phyloP scores from a whole-genome alignment of 2,888 invertebrate species.

The Serripes groenlandicus region DNA sequence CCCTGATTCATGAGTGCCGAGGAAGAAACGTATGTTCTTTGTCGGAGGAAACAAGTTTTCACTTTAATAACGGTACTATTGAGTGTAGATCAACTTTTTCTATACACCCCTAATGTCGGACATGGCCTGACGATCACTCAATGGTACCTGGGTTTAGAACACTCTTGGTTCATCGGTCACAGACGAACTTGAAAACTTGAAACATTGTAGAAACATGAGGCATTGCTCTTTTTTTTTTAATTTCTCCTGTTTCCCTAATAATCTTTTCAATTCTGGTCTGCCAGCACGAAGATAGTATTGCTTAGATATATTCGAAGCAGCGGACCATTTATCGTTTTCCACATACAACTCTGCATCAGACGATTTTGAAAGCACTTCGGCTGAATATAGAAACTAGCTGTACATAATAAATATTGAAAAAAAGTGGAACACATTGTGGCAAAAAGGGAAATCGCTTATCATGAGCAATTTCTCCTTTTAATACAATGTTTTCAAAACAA shows the following conservation, averaged over 20 bases:
- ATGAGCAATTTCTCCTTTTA: background rate
- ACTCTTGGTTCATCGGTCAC: background rate
- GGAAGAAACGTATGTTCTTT: background rate
- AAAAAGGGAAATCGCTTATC: background rate
- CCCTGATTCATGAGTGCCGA: background rate
- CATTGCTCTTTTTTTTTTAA: too few species aligned
- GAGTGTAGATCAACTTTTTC: background rate
- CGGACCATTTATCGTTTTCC: background rate
- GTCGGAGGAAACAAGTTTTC: background rate
- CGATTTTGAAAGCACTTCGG: background rate
- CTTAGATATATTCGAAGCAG: too few species aligned
- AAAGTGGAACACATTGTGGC: background rate
- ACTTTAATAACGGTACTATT: too few species aligned
- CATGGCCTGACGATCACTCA: background rate
- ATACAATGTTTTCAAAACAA: background rate
- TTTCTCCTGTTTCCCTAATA: too few species aligned
- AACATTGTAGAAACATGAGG: too few species aligned
- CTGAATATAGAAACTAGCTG: too few species aligned
- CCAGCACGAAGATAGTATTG: too few species aligned
- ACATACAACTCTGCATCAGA: background rate
- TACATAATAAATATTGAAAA: too few species aligned
- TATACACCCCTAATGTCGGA: background rate
- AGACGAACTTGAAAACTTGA: background rate
- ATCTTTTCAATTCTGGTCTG: too few species aligned
- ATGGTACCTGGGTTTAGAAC: background rate